Percentiles rank a stretch among this genome's conserved stretches.
phyloP scores from a whole-genome alignment of 2,888 invertebrate genomes.

The Blastobasis lacticolella region DNA sequence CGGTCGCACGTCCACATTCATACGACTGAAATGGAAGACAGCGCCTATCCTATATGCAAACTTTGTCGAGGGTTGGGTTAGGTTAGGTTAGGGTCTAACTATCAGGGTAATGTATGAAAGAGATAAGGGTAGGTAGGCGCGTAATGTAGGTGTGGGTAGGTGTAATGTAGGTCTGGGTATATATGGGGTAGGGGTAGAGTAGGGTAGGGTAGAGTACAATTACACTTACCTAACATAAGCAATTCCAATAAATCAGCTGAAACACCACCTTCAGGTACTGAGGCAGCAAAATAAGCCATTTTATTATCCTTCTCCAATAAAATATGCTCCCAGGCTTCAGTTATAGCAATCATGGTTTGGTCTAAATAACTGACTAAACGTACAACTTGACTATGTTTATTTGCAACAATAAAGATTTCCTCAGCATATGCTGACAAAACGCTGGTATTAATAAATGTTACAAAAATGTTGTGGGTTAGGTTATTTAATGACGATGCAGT shows the following conservation, averaged over 20 bases:
- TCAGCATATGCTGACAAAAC: constrained; percentile 78
- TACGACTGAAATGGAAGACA: too few species aligned
- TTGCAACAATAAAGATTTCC: constrained; percentile 82
- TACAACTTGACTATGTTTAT: constrained; percentile 82
- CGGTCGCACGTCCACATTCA: too few species aligned
- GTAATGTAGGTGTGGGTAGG: background rate
- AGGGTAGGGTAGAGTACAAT: background rate
- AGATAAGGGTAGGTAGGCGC: background rate
- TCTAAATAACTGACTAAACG: constrained; percentile 81
- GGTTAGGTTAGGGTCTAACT: too few species aligned
- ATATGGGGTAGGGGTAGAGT: background rate
- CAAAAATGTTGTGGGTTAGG: constrained; percentile 55
- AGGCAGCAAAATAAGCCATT: constrained; percentile 89
- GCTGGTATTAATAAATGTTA: constrained; percentile 72
- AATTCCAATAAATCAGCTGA: constrained; percentile 94
- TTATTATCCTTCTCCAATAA: constrained; percentile 95
- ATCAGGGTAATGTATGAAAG: background rate
- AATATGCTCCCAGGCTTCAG: constrained; percentile 96
- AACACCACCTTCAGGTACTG: constrained; percentile 85
- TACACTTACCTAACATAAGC: constrained; percentile 82
- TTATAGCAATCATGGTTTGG: constrained; percentile 85
- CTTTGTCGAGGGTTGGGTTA: too few species aligned
- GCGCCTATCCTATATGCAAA: too few species aligned
- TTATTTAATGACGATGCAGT: too few species aligned
- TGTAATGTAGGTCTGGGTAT: too few species aligned